Evolutionary conservation across 2,113 vertebrate species (phyloP).

Genomic region (Sakesphorus luctuosus): DNA sequence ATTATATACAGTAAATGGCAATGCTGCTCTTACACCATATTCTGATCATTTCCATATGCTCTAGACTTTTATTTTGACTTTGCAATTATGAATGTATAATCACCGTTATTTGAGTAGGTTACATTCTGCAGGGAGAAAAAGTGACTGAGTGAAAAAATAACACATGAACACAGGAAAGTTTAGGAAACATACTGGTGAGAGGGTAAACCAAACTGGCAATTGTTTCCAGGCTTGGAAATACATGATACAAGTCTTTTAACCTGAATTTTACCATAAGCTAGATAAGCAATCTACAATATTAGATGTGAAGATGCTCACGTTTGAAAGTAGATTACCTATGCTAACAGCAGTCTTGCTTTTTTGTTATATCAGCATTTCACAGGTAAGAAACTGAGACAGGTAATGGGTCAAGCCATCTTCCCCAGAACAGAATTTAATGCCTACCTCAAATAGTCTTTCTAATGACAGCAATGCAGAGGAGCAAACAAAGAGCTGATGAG

Average conservation of each 20-base stretch:
- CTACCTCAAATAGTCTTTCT: neutral
- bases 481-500: neutral
- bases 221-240: neutral
- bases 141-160: slow-evolving; percentile 15
- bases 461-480: neutral
- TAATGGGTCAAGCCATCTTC: neutral
- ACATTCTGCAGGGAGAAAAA: slow-evolving; percentile 24
- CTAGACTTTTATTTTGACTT: slow-evolving; percentile 70
- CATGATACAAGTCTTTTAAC: neutral
- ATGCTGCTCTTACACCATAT: slow-evolving; percentile 72
- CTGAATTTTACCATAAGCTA: neutral
- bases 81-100: slow-evolving; percentile 71
- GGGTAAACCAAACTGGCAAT: neutral
- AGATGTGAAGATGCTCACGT: neutral
- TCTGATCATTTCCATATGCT: slow-evolving; percentile 78
- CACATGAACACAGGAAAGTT: neutral
- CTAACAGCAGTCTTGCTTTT: neutral
- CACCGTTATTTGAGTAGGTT: slow-evolving; percentile 29
- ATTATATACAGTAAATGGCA: slow-evolving; percentile 77
- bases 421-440: neutral
- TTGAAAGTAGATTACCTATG: neutral
- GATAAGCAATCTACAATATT: neutral
- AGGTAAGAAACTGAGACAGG: neutral
- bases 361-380: neutral
- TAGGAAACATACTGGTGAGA: neutral